Evolutionary conservation across 2,797 vertebrate genomes (phyloP).

Genomic region (Amazona finschi): DNA sequence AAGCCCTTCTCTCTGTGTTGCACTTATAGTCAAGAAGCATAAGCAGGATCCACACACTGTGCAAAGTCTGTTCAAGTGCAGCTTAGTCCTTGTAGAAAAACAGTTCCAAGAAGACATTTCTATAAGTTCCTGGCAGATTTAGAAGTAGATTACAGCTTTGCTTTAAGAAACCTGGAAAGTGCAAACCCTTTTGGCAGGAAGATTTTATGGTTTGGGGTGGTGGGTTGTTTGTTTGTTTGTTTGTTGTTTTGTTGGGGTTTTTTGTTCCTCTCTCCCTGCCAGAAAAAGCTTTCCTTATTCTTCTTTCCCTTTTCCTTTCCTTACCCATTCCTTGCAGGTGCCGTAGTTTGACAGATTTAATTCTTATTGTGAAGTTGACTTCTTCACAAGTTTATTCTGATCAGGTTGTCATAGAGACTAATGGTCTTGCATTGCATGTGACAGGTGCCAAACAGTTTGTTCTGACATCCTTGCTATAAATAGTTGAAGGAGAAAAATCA

Average conservation of each 20-base stretch:
- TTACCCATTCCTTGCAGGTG: conserved; percentile 8
- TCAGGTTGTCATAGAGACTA: conserved; percentile 72
- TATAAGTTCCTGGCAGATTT: neutral
- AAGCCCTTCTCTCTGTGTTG: neutral
- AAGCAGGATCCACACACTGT: neutral
- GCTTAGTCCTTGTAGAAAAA: neutral
- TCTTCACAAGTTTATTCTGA: conserved; percentile 54
- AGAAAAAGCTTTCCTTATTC: neutral
- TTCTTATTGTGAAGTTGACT: conserved; percentile 54
- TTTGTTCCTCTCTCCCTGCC: neutral
- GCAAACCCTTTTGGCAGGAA: neutral
- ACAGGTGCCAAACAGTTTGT: conserved; percentile 29
- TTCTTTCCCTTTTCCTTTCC: neutral
- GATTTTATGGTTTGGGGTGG: neutral
- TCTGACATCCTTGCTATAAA: conserved; percentile 38
- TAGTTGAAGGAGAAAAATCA: conserved; percentile 21
- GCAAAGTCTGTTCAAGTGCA: neutral
- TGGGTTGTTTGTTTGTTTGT: neutral
- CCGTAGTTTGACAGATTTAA: conserved; percentile 27
- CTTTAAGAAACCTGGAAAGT: neutral
- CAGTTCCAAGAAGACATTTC: neutral
- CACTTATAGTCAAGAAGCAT: neutral
- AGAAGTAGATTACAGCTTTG: neutral
- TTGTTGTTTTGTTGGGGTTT: neutral
- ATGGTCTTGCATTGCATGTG: neutral